A percentile compares a stretch with the other conserved stretches of the same genome.
phyloP scores from a whole-genome alignment of 2,888 invertebrate species.

The Flabesymbios commensalis region DNA sequence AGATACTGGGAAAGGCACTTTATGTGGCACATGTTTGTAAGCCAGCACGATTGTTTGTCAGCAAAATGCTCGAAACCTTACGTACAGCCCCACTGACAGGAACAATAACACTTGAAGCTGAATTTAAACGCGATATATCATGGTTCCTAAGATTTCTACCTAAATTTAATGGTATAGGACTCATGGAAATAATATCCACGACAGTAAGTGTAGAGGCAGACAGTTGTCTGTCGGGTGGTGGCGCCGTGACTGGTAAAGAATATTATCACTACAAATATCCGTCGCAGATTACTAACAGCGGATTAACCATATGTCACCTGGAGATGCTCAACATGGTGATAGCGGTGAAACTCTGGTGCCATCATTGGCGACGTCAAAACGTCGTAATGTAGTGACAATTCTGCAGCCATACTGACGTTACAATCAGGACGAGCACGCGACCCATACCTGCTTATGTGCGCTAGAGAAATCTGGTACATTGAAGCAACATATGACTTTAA shows the following conservation, averaged over 20 bases:
- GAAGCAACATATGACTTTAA: too few relatives aligned
- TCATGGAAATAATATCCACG: background rate
- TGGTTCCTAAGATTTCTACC: background rate
- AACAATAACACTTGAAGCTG: background rate
- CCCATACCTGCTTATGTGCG: background rate
- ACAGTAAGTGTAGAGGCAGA: background rate
- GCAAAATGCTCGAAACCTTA: background rate
- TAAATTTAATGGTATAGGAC: background rate
- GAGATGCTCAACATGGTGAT: constrained; percentile 1
- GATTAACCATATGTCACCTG: background rate
- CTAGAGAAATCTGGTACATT: background rate
- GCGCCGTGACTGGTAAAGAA: background rate
- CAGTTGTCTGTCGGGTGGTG: background rate
- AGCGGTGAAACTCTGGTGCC: background rate
- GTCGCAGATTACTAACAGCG: background rate
- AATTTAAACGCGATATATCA: background rate
- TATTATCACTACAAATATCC: background rate
- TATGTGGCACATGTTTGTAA: background rate
- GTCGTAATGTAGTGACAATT: background rate
- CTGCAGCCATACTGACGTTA: background rate
- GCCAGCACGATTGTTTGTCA: background rate
- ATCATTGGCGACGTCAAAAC: background rate
- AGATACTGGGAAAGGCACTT: background rate
- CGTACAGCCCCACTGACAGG: background rate
- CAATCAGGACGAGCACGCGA: background rate